Evolutionary conservation across 2,113 vertebrate species (phyloP), one percentile per base, ranked within the genome.

Genomic region (Aegotheles bennettii): DNA sequence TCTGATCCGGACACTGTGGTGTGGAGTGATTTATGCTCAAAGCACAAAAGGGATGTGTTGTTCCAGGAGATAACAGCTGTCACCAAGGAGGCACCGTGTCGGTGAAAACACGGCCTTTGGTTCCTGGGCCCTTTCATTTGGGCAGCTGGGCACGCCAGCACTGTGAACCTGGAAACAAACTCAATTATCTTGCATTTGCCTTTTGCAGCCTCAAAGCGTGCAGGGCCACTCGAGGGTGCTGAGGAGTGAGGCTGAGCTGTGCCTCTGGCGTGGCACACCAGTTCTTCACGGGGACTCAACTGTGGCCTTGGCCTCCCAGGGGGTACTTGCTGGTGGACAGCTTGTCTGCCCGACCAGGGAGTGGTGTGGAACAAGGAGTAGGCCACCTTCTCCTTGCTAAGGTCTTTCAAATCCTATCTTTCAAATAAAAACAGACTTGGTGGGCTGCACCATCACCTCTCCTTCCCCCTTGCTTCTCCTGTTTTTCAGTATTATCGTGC

Each of bases 401-500:
- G 31, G 25, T 3, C 28, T 13, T 38, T 4, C n/a, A n/a, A n/a
- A 2, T 12, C 9, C 0, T 0, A n/a, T 53, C 42, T 81, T 74
- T 28, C 33, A 35, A 36, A 35, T n/a, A 6, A 50, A 71, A 65
- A 45, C 1, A 57, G 13, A 43, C 28, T 9, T 15, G 18, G 10
- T 57, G 45, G 17, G 60, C 24, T 26, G 13, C 26, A 38, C 43
- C 0, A 1, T 54, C 26, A 16, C 7, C 16, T 80, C 25, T 70
- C 29, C 33, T 9, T 24, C 40, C 69, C 13, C 5, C 13, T 64
- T 77, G 31, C 38, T 70, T 75, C 57, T 75, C 57, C 15, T 3
- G 31, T 33, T 82, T 13, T 16, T 40, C 1, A 1, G 26, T 40
- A 47, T 36, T 35, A 16, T 36, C 0, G 0, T 25, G 67, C 29